Base-by-base conservation (phyloP, 2,113 vertebrate genomes). In the Etheostoma spectabile region DNA sequence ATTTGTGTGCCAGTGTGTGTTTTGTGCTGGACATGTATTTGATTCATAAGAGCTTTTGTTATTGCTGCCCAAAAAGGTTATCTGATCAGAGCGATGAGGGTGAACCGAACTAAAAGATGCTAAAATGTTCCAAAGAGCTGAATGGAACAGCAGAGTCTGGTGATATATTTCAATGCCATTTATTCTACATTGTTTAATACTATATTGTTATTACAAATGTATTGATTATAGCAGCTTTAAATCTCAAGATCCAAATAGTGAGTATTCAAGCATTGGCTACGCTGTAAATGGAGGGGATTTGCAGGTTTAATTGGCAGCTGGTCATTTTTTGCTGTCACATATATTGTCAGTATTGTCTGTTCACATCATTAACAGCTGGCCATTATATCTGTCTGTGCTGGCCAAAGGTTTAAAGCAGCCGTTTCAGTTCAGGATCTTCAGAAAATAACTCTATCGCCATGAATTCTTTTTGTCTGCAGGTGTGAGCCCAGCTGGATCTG, bases 401-500 rank as follows among this genome's bases (percentile, higher is more conserved):
- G 16, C 52, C 22, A 33, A 33, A 74, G 67, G 51, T 85, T 86
- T 67, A 73, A 59, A 66, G 71, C 63, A 66, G 81, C 56, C 35
- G 27, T 74, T 80, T 83, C 27, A 21, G 30, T 82, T 82, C 71
- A 71, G 55, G 35, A 11, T 73, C 24, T 0, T 63, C 68, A 63
- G 66, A 68, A 69, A 86, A 53, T 84, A 62, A 35, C 69, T 42
- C 68, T 48, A 79, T 66, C 18, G 49, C 71, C 85, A 13, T 77
- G 46, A 84, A 53, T 68, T 79, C 45, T 57, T 55, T 45, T 24
- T 49, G 76, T 74, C 70, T 79, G 71, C 80, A 87, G 91, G 86
- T 88, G 84, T 86, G 55, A 35, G 22, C 59, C 72, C 77, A 89
- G 77, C 68, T 86, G 79, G 57, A 81, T 71, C 76, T 78, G 42